These are phyloP conservation scores for Poeciliopsis retropinna DNA, from an alignment of 2,113 vertebrate species.

Conservation along the genomic window DNA sequence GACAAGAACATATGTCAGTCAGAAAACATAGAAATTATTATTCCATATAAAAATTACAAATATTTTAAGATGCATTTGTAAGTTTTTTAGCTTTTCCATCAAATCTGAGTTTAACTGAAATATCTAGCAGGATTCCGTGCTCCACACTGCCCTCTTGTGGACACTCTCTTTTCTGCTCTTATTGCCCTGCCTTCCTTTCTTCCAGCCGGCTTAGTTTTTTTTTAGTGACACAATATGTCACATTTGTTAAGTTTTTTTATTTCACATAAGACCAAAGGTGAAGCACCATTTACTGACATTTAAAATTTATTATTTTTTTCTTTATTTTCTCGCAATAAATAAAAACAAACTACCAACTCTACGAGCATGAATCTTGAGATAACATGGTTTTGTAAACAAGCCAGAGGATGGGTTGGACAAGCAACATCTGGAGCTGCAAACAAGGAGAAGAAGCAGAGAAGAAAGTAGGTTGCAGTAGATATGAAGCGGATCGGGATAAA, in stretches of 20 bases:
- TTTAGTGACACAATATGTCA: not conserved
- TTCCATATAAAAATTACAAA: no score
- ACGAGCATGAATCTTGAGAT: not conserved
- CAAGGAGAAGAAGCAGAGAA: constrained; percentile 3
- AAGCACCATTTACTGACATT: not conserved
- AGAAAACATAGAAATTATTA: no score
- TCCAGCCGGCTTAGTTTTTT: not conserved
- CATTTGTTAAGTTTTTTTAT: no score
- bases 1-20: no score
- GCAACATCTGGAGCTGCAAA: not conserved
- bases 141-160: not conserved
- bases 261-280: no score
- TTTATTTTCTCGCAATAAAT: not conserved
- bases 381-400: not conserved
- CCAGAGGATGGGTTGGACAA: not conserved
- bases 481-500: not conserved
- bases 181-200: not conserved
- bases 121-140: not conserved
- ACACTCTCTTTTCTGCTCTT: not conserved
- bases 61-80: no score
- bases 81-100: not conserved
- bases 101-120: not conserved
- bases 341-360: not conserved
- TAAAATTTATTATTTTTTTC: not conserved
- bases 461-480: constrained; percentile 5